Evolutionary conservation across 1,140 invertebrate species (phyloP).

Genomic region (Eriocheir sinensis): DNA sequence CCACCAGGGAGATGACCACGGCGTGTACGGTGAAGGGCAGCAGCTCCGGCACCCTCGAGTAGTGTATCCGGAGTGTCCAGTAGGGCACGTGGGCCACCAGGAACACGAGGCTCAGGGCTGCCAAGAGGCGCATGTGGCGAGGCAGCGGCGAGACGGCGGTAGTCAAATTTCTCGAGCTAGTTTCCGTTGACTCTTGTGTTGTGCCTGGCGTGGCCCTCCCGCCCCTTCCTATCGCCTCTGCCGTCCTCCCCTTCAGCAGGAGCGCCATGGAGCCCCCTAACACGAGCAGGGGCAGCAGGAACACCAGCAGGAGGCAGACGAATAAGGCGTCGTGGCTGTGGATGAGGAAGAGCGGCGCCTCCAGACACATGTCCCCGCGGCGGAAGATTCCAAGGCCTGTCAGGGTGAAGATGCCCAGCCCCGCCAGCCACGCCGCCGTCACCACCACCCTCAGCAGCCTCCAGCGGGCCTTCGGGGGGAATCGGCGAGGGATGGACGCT

Average conservation of each 20-base stretch:
- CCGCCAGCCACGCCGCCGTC: background rate
- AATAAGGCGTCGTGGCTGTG: background rate
- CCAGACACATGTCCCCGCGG: background rate
- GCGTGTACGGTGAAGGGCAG: background rate
- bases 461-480: background rate
- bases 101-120: background rate
- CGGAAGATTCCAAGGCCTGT: background rate
- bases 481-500: background rate
- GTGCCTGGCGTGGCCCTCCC: background rate
- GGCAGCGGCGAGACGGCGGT: no score
- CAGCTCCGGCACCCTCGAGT: background rate
- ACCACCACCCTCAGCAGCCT: background rate
- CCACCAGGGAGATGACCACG: background rate
- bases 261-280: background rate
- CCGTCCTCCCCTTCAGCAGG: background rate
- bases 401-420: background rate
- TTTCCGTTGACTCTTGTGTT: no score
- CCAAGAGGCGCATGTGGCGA: background rate
- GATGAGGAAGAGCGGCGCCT: background rate
- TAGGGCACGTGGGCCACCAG: background rate
- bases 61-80: background rate
- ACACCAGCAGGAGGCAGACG: background rate
- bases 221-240: background rate
- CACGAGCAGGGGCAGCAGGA: background rate
- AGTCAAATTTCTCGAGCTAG: no score